Evolutionary conservation across 2,797 vertebrate species (phyloP).

Genomic region (Falco novaeseelandiae): DNA sequence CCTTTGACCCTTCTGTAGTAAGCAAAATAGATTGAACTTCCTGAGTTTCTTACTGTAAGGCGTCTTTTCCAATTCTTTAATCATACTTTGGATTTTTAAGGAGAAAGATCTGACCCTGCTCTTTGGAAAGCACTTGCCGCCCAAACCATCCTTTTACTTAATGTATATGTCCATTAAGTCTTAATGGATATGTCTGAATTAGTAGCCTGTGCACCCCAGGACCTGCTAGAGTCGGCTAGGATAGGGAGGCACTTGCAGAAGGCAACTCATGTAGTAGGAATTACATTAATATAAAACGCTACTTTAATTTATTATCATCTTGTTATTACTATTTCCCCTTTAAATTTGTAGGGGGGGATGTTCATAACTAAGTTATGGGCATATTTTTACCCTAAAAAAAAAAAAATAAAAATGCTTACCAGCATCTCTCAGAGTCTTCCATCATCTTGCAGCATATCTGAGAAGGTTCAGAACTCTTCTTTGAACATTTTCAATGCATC

Average conservation of each 20-base stretch:
- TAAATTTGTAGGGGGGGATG: not conserved
- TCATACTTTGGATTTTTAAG: not conserved
- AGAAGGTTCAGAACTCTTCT: not conserved
- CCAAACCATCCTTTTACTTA: not conserved
- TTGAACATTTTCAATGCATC: not conserved
- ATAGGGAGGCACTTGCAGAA: not conserved
- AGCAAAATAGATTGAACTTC: not conserved
- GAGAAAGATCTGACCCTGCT: not conserved
- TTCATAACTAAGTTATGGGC: not conserved
- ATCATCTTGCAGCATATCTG: not conserved
- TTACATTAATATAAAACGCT: not conserved
- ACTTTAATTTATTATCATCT: not conserved
- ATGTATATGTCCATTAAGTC: not conserved
- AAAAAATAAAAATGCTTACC: not conserved
- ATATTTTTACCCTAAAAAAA: not conserved
- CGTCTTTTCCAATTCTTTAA: not conserved
- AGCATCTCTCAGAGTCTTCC: not conserved
- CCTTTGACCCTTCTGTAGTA: not conserved
- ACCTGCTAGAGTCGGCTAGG: not conserved
- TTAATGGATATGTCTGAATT: not conserved
- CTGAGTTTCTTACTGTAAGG: not conserved
- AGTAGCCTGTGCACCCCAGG: not conserved
- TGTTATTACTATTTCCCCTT: not conserved
- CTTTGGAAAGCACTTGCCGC: not conserved
- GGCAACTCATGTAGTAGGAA: not conserved